These are phyloP conservation scores for Triplophysa siluroides DNA, from an alignment of 2,113 vertebrate genomes.

Conservation along the genomic window DNA sequence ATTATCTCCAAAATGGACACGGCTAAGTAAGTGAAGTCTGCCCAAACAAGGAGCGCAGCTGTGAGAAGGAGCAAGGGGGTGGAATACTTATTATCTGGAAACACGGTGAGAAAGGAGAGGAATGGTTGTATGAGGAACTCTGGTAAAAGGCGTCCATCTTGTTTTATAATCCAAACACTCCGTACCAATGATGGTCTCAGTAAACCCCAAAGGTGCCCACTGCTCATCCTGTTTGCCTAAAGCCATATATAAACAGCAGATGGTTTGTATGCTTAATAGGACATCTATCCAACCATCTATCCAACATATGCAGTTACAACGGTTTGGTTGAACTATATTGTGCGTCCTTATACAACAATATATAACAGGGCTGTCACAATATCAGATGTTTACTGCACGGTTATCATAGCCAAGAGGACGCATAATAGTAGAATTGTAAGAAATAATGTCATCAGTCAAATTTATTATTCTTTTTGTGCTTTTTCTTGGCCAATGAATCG, in stretches of 20 bases:
- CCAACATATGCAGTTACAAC: neutral
- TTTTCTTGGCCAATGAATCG: no score
- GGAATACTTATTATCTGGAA: slow-evolving; percentile 43
- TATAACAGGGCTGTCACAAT: no score
- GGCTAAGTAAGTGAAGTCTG: slow-evolving; percentile 54
- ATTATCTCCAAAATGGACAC: slow-evolving; percentile 55
- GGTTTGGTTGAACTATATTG: neutral
- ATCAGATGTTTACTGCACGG: no score
- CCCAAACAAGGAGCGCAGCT: slow-evolving; percentile 33
- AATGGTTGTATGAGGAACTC: slow-evolving; percentile 1
- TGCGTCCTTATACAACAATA: no score
- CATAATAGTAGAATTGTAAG: no score
- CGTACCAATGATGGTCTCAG: neutral
- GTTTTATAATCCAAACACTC: slow-evolving; percentile 25
- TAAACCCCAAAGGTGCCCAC: neutral
- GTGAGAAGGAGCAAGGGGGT: neutral
- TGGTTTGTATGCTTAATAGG: slow-evolving; percentile 18
- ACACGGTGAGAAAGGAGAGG: slow-evolving; percentile 4
- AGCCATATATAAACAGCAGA: slow-evolving; percentile 14
- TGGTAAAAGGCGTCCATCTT: neutral
- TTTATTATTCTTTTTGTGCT: no score
- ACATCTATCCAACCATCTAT: neutral
- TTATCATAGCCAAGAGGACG: no score
- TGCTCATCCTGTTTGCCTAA: slow-evolving; percentile 18
- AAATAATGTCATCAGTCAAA: no score